Conservation (phyloP, 2,113 vertebrate species). For the Pedionomus torquatus region DNA sequence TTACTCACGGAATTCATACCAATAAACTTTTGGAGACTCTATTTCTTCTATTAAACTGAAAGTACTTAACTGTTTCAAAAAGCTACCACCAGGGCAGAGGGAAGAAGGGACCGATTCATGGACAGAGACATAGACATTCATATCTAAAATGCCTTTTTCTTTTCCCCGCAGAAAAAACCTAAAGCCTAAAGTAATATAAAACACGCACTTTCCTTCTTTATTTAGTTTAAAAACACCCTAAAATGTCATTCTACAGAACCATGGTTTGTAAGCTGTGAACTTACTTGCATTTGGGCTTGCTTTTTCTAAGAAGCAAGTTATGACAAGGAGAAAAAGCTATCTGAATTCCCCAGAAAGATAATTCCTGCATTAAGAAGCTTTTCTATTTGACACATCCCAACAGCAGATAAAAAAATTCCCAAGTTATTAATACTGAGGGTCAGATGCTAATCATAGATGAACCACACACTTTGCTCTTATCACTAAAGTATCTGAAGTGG, state of each 20-base stretch:
- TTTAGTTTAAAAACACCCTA: not conserved
- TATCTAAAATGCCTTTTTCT: not conserved
- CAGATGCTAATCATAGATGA: conserved; percentile 45
- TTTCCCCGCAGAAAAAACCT: no score
- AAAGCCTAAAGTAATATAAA: not conserved
- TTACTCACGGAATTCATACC: not conserved
- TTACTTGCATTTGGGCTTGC: not conserved
- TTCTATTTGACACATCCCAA: not conserved
- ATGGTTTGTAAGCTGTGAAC: not conserved
- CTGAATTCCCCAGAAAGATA: conserved; percentile 15
- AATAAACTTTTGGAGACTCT: not conserved
- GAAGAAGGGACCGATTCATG: not conserved
- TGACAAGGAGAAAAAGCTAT: not conserved
- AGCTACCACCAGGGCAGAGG: not conserved
- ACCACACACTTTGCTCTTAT: conserved; percentile 47
- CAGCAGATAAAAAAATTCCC: conserved; percentile 9
- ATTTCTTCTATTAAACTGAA: not conserved
- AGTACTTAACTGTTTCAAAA: not conserved
- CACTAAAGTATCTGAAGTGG: not conserved
- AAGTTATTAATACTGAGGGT: conserved; percentile 29
- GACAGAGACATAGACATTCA: not conserved
- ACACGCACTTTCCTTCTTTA: not conserved
- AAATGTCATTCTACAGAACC: not conserved
- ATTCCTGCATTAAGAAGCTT: conserved; percentile 1
- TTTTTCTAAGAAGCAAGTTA: not conserved